Base-by-base conservation (phyloP, 2,113 vertebrate species). In the Elephas maximus region DNA sequence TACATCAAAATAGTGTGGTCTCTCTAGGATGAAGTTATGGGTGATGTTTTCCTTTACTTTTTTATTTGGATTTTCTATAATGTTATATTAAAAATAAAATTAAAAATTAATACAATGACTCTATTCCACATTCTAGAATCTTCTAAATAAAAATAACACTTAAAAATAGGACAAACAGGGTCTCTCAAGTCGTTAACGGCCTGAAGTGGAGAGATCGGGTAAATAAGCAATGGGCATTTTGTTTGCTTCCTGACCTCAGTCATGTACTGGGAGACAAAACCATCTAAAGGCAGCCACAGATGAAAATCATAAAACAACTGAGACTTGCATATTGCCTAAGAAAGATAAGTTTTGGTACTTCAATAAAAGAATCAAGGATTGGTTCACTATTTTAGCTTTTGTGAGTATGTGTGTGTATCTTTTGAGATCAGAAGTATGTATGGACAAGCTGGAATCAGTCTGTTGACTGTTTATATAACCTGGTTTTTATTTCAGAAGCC, bases 31-130 rank as follows among this genome's bases (percentile, higher is more conserved):
- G 9, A 60, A 60, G 45, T 51, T 60, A 60, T 9, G 57, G 53
- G 18, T 17, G 73, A 17, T 65, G 21, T 28, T 93, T 76, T 87
- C 48, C 2, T 73, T 60, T 69, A 30, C 3, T 4, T n/a, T 88
- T 44, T 10, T 79, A 26, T 80, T 80, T 73, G 41, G 28, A n/a
- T 79, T 41, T 86, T 65, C 51, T 84, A 33, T 51, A 41, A 87
- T 67, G 28, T 80, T 69, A 77, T 60, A 77, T 92, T 85, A 78
- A 89, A 93, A 87, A 71, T 79, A 63, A 85, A 84, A 86, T 69
- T 41, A 82, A 83, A 65, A 74, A 53, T 86, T 65, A 92, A 88
- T 45, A 11, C 83, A 24, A 24, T 92, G 33, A 48, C 53, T 57
- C 23, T 51, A 10, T 82, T 80, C 91, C 92, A 94, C 67, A 74